Base-by-base conservation (phyloP, 2,888 invertebrate species). In the Pachydiplax longipennis region DNA sequence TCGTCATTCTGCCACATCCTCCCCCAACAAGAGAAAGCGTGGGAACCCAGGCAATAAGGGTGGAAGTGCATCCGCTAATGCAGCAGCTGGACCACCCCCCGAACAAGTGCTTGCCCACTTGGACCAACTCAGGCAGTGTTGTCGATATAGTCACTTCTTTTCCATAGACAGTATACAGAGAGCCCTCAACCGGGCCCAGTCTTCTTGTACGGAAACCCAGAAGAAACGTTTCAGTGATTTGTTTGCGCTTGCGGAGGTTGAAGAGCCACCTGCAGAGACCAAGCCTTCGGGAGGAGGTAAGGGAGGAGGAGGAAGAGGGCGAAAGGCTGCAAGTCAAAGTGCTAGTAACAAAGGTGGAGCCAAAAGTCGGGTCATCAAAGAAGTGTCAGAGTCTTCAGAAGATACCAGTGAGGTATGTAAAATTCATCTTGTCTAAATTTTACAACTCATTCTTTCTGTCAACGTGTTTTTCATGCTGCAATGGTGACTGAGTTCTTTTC, bases 31-130 rank as follows among this genome's bases (percentile, higher is more conserved):
- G 94, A 95, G 98, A 94, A 98, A 98, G 96, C 96, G 98, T 22
- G 95, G 96, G 2, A 93, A 93, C 25, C 97, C 97, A 93, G 96
- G 97, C 92, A 96, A 95, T 93, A 96, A 97, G 93, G 92, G 92
- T 81, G 92, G 92, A 61, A 92, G 92, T 90, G 91, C 91, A 2
- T 25, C 83, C 31, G 91, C 91, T 5, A 80, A 83, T 90, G 91
- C 91, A 48, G 95, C 95, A 80, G 95, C 96, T 92, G 96, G 96
- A 91, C 96, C 96, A 92, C 97, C 97, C 90, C 96, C 96, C 92
- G 98, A 98, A 94, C 96, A 97, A 94, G 97, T 99, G 92, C 95
- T 99, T 92, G 97, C 97, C 91, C 99, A 99, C 94, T 95, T 99
- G 93, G 99, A 99, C 94, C 97, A 97, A 94, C 96, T 99, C 95